These are phyloP conservation scores for Drosophila kepulauana DNA, from an alignment of 1,140 invertebrate species.

Conservation along the genomic window DNA sequence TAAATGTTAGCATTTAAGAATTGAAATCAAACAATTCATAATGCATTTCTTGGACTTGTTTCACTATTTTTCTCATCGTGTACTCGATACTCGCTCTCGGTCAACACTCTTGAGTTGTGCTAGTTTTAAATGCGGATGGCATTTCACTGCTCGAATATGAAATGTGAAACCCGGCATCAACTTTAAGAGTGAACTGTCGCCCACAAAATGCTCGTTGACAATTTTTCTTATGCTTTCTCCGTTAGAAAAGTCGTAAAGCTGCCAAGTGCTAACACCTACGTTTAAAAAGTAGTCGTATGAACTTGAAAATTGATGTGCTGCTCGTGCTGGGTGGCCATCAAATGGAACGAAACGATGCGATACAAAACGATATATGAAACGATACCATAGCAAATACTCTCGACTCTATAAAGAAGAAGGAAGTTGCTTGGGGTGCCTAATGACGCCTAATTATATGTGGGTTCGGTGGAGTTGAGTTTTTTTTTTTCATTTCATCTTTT, in stretches of 20 bases:
- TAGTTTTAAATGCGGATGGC: conserved; percentile 18
- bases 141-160: conserved; percentile 12
- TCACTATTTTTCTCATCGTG: background rate
- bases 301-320: conserved; percentile 34
- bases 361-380: background rate
- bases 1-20: too few species aligned
- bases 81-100: background rate
- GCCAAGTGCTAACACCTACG: conserved; percentile 26
- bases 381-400: background rate
- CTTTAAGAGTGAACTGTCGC: conserved; percentile 16
- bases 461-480: conserved; percentile 51
- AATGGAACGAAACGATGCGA: conserved; percentile 19
- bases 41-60: too few species aligned
- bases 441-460: conserved; percentile 77
- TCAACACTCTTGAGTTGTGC: conserved; percentile 2
- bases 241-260: conserved; percentile 16
- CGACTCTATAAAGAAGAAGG: conserved; percentile 25
- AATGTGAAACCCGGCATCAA: conserved; percentile 9
- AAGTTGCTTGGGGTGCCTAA: conserved; percentile 48
- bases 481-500: background rate
- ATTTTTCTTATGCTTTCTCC: conserved; percentile 27
- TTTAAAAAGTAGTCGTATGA: conserved; percentile 21
- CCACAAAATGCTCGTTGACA: conserved; percentile 27
- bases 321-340: conserved; percentile 43
- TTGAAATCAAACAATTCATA: too few species aligned